phyloP scores from a whole-genome alignment of 2,888 invertebrate species.

The Acanthoscelides obtectus region DNA sequence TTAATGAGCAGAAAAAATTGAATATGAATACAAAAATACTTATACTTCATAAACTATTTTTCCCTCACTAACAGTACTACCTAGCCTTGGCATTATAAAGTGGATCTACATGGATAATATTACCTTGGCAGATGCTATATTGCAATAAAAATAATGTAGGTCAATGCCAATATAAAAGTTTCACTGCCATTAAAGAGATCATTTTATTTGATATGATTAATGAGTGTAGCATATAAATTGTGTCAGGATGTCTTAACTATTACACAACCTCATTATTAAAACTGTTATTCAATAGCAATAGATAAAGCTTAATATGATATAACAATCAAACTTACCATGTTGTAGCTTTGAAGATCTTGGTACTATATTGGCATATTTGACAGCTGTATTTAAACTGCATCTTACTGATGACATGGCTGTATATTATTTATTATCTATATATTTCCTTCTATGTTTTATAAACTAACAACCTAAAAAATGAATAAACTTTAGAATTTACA shows the following conservation, averaged over 20 bases:
- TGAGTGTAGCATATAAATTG: background rate
- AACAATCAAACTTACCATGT: conserved; percentile 37
- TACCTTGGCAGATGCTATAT: background rate
- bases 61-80: background rate
- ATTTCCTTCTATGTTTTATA: too few relatives aligned
- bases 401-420: conserved; percentile 44
- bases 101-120: background rate
- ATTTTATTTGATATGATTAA: background rate
- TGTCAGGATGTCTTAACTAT: background rate
- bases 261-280: background rate
- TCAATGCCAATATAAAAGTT: background rate
- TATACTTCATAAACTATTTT: too few relatives aligned
- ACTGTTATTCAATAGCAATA: too few relatives aligned
- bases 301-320: too few relatives aligned
- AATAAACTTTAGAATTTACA: too few relatives aligned
- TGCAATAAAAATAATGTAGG: background rate
- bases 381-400: conserved; percentile 45
- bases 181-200: background rate
- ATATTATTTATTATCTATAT: conserved; percentile 6
- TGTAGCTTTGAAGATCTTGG: conserved; percentile 40
- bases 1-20: too few relatives aligned
- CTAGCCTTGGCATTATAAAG: background rate
- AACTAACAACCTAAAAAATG: too few relatives aligned
- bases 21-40: too few relatives aligned
- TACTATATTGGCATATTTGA: conserved; percentile 42